A percentile compares a stretch with the other conserved stretches of the same genome.
Conservation (phyloP, 1,140 invertebrate species). For the Idris sp. region DNA sequence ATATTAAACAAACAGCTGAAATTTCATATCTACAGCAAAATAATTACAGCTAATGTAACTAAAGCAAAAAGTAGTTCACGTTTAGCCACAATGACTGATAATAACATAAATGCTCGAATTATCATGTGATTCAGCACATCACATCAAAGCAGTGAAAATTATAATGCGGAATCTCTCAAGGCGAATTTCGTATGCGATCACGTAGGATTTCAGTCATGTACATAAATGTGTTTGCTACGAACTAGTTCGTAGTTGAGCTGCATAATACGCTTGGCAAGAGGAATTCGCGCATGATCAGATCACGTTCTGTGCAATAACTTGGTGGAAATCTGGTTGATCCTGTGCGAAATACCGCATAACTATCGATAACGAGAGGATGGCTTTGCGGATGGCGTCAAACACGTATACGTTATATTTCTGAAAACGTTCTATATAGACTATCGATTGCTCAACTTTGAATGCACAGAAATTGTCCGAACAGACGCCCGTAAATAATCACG, state of each 20-base stretch:
- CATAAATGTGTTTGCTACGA: slow-evolving; percentile 60
- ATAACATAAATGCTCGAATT: slow-evolving; percentile 57
- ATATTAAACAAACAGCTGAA: no score
- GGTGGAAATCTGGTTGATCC: slow-evolving; percentile 59
- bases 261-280: slow-evolving; percentile 61
- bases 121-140: slow-evolving; percentile 55
- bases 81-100: slow-evolving; percentile 54
- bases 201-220: slow-evolving; percentile 59
- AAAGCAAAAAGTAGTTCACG: slow-evolving; percentile 36
- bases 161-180: slow-evolving; percentile 55
- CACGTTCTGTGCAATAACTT: slow-evolving; percentile 61
- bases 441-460: slow-evolving; percentile 48
- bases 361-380: slow-evolving; percentile 62
- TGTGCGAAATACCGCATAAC: slow-evolving; percentile 62
- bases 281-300: slow-evolving; percentile 61
- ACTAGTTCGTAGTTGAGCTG: slow-evolving; percentile 62
- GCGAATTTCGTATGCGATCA: slow-evolving; percentile 58
- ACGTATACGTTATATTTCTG: slow-evolving; percentile 62
- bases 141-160: slow-evolving; percentile 60
- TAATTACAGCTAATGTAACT: slow-evolving; percentile 30
- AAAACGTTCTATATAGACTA: slow-evolving; percentile 43
- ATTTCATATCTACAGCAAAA: slow-evolving; percentile 1
- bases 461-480: slow-evolving; percentile 46
- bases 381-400: slow-evolving; percentile 62
- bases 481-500: slow-evolving; percentile 36